A percentile compares a stretch with the other conserved stretches of the same genome.
Evolutionary conservation across 2,888 invertebrate species (phyloP).

Genomic region (Dusona sp.): DNA sequence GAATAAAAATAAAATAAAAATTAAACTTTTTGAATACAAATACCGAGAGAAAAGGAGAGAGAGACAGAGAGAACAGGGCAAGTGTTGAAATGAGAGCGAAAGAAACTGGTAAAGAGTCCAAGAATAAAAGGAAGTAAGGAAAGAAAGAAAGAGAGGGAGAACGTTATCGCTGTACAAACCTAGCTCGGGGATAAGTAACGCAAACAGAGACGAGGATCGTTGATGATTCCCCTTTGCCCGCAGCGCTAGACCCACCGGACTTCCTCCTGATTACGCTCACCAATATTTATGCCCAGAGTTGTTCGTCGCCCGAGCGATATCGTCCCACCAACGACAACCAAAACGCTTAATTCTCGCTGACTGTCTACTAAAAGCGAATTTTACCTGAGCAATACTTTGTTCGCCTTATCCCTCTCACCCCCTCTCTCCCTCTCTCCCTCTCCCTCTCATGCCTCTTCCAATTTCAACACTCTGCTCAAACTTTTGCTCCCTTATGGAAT

Average conservation of each 20-base stretch:
- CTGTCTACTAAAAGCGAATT: slow-evolving; percentile 1
- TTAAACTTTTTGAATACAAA: too few relatives aligned
- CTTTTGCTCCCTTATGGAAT: not conserved
- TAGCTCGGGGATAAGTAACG: slow-evolving; percentile 80
- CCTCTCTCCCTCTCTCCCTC: too few relatives aligned
- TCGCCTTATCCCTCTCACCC: not conserved
- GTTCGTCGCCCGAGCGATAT: slow-evolving; percentile 59
- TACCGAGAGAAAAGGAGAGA: too few relatives aligned
- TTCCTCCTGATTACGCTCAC: slow-evolving; percentile 82
- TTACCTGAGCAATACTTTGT: slow-evolving; percentile 29
- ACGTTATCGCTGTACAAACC: slow-evolving; percentile 83
- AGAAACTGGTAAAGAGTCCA: not conserved
- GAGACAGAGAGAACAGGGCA: not conserved
- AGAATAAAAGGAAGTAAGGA: not conserved
- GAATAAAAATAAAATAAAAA: not conserved
- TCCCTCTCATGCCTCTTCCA: not conserved
- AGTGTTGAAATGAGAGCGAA: not conserved
- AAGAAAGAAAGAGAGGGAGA: slow-evolving; percentile 44
- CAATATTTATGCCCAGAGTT: slow-evolving; percentile 78
- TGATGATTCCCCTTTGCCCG: slow-evolving; percentile 74
- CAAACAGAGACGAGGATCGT: slow-evolving; percentile 81
- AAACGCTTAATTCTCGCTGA: slow-evolving; percentile 31
- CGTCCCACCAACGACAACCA: slow-evolving; percentile 29
- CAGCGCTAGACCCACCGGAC: slow-evolving; percentile 79
- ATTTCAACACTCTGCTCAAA: not conserved